Evolutionary conservation across 2,113 vertebrate species (phyloP), one percentile per base, ranked within the genome.

Genomic region (Psephotus haematonotus): DNA sequence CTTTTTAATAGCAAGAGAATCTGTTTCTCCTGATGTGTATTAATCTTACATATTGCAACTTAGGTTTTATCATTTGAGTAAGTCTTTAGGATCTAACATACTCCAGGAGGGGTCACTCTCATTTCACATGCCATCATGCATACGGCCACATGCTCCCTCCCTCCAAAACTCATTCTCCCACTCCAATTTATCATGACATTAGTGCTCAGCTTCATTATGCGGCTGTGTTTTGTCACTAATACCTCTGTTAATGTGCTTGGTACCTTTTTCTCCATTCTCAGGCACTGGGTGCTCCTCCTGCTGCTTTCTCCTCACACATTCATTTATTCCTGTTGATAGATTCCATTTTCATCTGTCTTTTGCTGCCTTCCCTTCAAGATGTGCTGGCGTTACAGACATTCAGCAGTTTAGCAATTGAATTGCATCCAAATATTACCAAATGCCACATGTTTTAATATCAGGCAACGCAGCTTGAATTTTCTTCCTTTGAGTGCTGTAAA

Each of bases 261-360:
- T 78, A 17, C 71, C 8, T 67, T 92, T 64, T 55, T 65, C 70
- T 41, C 39, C 33, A 2, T 95, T 78, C 80, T 90, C 50, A 89
- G 69, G n/a, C 49, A 35, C 17, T 89, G 67, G 68, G 39, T 85
- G 79, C 72, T 88, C 87, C 67, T 92, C 93, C 93, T 82, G 90
- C 96, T 95, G 96, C 82, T 94, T 92, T 89, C 95, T 88, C 91
- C 83, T 94, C 64, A 44, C 87, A 80, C 84, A 78, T 94, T 92
- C 97, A 93, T 97, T 96, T 72, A 78, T 95, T 94, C 90, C 62
- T 63, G 83, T 92, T 77, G 92, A 94, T 95, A 95, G 96, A 96
- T 94, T 93, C 69, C 75, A 88, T 97, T 95, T 92, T 78, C 78
- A 87, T 92, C 87, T 97, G 69, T 60, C 95, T 97, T 96, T 87